Conservation (phyloP, 2,797 vertebrate species). For the Enteromius thamalakanensis region DNA sequence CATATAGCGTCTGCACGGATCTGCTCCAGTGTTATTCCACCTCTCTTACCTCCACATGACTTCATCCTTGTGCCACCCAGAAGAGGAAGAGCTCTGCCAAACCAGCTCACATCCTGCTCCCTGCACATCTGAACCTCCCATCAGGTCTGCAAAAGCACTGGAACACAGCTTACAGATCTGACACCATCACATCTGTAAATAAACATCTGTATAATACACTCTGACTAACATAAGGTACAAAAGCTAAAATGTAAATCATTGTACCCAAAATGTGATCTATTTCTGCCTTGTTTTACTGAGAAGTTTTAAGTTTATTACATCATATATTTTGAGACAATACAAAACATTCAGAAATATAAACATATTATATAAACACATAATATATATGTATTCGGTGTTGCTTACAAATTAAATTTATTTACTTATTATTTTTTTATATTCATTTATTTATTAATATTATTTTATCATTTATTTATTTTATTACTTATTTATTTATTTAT, state of each 20-base stretch:
- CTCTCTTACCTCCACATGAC: conserved; percentile 33
- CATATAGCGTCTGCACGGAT: not conserved
- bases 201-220: not conserved
- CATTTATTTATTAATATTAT: no score
- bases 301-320: no score
- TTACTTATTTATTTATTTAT: no score
- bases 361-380: not conserved
- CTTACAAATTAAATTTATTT: not conserved
- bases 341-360: not conserved
- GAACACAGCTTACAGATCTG: not conserved
- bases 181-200: not conserved
- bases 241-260: not conserved
- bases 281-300: not conserved
- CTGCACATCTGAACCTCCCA: not conserved
- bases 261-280: not conserved
- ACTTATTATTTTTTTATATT: no score
- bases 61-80: conserved; percentile 49
- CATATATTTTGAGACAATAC: no score
- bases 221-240: not conserved
- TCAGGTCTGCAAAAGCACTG: not conserved
- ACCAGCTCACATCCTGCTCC: not conserved
- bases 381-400: not conserved
- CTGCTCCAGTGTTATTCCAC: conserved; percentile 28
- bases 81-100: conserved; percentile 31
- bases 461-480: no score